Base-by-base conservation (phyloP, 2,113 vertebrate genomes). In the Cathartes aura region DNA sequence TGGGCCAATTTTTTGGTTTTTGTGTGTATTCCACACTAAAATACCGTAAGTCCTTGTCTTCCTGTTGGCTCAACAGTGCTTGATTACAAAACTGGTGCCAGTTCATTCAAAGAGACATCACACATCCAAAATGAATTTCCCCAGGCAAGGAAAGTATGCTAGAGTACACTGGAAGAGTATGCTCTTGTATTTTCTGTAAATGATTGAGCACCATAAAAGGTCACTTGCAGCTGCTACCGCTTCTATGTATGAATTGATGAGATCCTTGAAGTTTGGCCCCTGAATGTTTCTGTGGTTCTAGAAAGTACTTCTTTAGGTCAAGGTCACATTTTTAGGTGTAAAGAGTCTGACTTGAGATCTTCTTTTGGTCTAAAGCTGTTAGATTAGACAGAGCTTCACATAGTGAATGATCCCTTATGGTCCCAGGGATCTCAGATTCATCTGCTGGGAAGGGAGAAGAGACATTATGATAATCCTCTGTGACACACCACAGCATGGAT, bases 21-120 rank as follows among this genome's bases (percentile, higher is more conserved):
- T 93, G 36, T 84, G 62, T 91, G 70, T 87, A 72, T 84, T 71
- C 82, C 26, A 64, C n/a, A 55, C 12, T 67, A 80, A 91, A 89
- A 82, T 91, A 91, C 53, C 32, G 0, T 83, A 95, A 92, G 58
- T 90, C 80, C 62, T 93, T 74, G 60, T 82, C 64, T 83, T 96
- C 42, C 93, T 94, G 85, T 97, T 95, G 84, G 87, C 74, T 96
- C 92, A 97, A 96, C 81, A 94, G 48, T 73, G 50, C 71, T 94
- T 95, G 96, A 91, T 98, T 92, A 94, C 67, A 81, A 82, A 95
- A 85, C 60, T 63, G 13, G 1, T 88, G 58, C 73, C 89, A 93
- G 59, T 92, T 90, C 73, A 73, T 93, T 92, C 87, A 90, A 75
- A 74, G 67, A 83, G 75, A 73, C 38, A 82, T 95, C 85, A 91